A percentile compares a stretch with the other conserved stretches of the same genome.
These are phyloP conservation scores for Brevimyrus niger DNA, from an alignment of 2,113 vertebrate genomes.

Conservation along the genomic window DNA sequence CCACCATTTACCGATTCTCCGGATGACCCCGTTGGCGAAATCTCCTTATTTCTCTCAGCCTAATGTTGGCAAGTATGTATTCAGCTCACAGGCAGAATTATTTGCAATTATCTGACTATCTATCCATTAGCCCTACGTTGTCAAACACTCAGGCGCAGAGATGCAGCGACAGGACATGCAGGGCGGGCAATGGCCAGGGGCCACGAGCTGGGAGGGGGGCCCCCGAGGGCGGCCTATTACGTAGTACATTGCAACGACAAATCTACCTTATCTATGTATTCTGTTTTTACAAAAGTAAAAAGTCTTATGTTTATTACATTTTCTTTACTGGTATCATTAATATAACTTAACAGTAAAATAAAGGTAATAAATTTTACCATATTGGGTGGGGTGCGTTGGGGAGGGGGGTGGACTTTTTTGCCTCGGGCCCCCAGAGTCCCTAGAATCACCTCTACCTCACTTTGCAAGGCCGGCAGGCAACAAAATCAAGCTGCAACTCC, in stretches of 20 bases:
- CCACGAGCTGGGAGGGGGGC: background rate
- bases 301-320: background rate
- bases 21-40: background rate
- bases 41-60: background rate
- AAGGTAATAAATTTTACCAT: background rate
- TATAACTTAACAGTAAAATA: background rate
- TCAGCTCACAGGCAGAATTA: background rate
- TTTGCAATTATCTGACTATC: background rate
- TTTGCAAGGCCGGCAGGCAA: background rate
- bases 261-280: background rate
- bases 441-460: background rate
- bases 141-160: background rate
- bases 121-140: background rate
- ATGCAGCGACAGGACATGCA: background rate
- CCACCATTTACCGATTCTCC: background rate
- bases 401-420: too few relatives aligned
- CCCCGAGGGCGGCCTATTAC: background rate
- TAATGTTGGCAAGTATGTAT: background rate
- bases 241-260: background rate
- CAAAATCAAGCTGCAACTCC: background rate
- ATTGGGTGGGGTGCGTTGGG: too few relatives aligned
- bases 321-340: background rate
- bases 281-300: background rate
- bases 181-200: background rate
- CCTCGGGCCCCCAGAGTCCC: background rate